A percentile compares a stretch with the other conserved stretches of the same genome.
These are phyloP conservation scores for Telmatochromis brichardi DNA, from an alignment of 2,113 vertebrate genomes.

Conservation along the genomic window DNA sequence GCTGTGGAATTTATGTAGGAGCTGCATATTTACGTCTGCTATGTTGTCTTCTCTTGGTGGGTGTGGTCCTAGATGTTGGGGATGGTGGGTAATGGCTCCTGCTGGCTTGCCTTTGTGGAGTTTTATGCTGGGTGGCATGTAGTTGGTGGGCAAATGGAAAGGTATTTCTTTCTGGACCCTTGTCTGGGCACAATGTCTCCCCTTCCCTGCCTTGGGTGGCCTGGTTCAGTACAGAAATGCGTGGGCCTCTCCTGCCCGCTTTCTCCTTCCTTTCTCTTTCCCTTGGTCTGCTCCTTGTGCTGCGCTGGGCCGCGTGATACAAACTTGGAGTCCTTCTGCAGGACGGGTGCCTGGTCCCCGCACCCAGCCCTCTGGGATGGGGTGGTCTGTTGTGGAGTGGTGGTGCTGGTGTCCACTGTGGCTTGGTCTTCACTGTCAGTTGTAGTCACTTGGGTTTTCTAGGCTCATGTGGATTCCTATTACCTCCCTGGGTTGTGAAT, in stretches of 20 bases:
- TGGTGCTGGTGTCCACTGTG: background rate
- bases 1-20: background rate
- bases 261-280: background rate
- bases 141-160: background rate
- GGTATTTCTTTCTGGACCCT: background rate
- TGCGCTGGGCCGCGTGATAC: background rate
- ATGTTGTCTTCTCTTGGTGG: background rate
- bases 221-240: background rate
- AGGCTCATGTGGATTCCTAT: background rate
- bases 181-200: background rate
- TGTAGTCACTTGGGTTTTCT: background rate
- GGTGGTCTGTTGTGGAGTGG: background rate
- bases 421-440: background rate
- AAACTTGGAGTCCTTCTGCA: background rate
- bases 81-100: background rate
- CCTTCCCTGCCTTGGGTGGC: background rate
- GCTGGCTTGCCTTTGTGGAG: background rate
- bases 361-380: background rate
- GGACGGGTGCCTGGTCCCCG: background rate
- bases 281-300: background rate
- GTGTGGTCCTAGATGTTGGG: background rate
- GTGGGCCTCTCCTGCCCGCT: background rate
- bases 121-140: background rate
- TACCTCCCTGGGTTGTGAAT: background rate
- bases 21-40: background rate